phyloP scores from a whole-genome alignment of 2,888 invertebrate species.

The Osmoderma eremita region DNA sequence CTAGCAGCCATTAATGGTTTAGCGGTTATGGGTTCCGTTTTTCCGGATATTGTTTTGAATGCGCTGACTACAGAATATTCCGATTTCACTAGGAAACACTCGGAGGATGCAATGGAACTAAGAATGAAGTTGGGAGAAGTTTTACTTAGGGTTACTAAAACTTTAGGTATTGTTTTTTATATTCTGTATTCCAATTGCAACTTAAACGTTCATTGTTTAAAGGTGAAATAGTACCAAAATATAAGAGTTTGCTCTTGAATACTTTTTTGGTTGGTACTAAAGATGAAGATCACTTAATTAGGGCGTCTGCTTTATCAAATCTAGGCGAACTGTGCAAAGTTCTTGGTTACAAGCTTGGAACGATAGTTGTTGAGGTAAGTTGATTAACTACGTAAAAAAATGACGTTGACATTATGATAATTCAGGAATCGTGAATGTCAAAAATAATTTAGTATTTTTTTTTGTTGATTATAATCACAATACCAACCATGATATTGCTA shows the following conservation, averaged over 20 bases:
- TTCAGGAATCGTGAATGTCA: background rate
- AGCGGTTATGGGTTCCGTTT: slow-evolving; percentile 72
- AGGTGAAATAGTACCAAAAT: slow-evolving; percentile 78
- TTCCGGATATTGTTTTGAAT: slow-evolving; percentile 76
- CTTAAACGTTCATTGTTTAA: background rate
- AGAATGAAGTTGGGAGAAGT: slow-evolving; percentile 85
- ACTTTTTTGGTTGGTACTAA: slow-evolving; percentile 76
- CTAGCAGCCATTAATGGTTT: slow-evolving; percentile 81
- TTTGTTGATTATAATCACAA: too few relatives aligned
- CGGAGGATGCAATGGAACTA: slow-evolving; percentile 66
- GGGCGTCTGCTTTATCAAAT: slow-evolving; percentile 85
- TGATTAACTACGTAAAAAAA: background rate
- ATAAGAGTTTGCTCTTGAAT: slow-evolving; percentile 76
- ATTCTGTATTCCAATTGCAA: background rate
- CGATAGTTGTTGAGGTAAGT: slow-evolving; percentile 77
- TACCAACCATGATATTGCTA: too few relatives aligned
- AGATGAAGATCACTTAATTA: slow-evolving; percentile 77
- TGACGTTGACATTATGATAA: background rate
- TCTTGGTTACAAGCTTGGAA: slow-evolving; percentile 77
- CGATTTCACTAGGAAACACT: slow-evolving; percentile 56
- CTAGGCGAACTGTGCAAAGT: slow-evolving; percentile 82
- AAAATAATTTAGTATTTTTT: too few relatives aligned
- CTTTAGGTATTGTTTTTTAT: slow-evolving; percentile 68
- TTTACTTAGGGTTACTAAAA: slow-evolving; percentile 76
- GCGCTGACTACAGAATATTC: slow-evolving; percentile 75